Conservation (phyloP, 2,888 invertebrate species). For the Drosophila rellima region DNA sequence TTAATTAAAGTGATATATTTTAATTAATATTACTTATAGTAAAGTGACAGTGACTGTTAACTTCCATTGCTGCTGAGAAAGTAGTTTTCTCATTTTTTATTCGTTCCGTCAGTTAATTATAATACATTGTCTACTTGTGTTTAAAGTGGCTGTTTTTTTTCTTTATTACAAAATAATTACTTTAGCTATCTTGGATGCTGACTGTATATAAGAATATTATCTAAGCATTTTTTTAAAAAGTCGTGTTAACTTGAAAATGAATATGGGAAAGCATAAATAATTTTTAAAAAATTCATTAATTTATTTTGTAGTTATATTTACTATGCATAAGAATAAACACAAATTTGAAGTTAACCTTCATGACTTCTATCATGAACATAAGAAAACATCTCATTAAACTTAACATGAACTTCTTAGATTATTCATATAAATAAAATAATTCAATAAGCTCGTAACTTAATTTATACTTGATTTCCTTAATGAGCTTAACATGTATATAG, state of each 20-base stretch:
- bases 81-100: not conserved
- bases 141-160: too few relatives aligned
- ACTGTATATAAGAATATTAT: too few relatives aligned
- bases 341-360: not conserved
- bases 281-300: too few relatives aligned
- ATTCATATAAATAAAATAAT: not conserved
- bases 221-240: too few relatives aligned
- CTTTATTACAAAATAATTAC: too few relatives aligned
- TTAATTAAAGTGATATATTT: not conserved
- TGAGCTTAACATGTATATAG: conserved; percentile 7
- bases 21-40: not conserved
- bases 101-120: not conserved
- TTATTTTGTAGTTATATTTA: too few relatives aligned
- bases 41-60: not conserved
- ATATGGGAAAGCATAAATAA: too few relatives aligned
- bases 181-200: too few relatives aligned
- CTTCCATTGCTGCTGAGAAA: not conserved
- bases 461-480: not conserved
- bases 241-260: too few relatives aligned
- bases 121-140: not conserved
- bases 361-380: too few relatives aligned
- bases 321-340: not conserved
- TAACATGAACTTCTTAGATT: not conserved
- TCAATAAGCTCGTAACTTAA: not conserved
- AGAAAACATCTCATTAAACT: too few relatives aligned